A percentile compares a stretch with the other conserved stretches of the same genome.
Conservation (phyloP, 1,140 invertebrate genomes). For the Diorhabda elongata region DNA sequence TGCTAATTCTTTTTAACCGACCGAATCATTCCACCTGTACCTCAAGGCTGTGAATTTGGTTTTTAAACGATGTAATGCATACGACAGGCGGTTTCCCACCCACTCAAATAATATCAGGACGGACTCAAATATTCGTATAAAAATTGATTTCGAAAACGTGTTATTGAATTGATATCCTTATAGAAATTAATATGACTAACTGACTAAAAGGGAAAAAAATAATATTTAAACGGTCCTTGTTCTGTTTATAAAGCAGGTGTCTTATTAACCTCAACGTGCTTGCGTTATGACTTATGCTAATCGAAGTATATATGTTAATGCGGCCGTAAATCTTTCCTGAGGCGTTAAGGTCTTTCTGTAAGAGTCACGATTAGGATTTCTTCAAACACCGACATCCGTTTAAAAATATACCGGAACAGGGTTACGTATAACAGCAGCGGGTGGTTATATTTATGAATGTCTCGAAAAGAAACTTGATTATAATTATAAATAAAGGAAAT, state of each 20-base stretch:
- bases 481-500: neutral
- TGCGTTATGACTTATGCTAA: conserved; percentile 20
- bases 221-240: no score
- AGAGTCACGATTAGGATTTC: conserved; percentile 18
- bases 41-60: conserved; percentile 3
- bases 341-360: conserved; percentile 15
- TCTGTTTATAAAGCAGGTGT: conserved; percentile 7
- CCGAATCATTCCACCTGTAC: conserved; percentile 9
- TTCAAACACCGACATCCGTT: conserved; percentile 10
- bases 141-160: no score
- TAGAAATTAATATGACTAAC: no score
- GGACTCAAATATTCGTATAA: no score
- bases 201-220: no score
- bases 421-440: neutral
- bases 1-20: conserved; percentile 3
- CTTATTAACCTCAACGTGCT: neutral
- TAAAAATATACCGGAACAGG: neutral
- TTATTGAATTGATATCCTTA: no score
- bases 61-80: no score
- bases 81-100: neutral
- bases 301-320: conserved; percentile 15
- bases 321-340: conserved; percentile 13
- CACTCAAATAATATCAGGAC: neutral
- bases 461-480: neutral
- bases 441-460: no score